phyloP scores from a whole-genome alignment of 2,113 vertebrate species.

The Taurulus bubalis region DNA sequence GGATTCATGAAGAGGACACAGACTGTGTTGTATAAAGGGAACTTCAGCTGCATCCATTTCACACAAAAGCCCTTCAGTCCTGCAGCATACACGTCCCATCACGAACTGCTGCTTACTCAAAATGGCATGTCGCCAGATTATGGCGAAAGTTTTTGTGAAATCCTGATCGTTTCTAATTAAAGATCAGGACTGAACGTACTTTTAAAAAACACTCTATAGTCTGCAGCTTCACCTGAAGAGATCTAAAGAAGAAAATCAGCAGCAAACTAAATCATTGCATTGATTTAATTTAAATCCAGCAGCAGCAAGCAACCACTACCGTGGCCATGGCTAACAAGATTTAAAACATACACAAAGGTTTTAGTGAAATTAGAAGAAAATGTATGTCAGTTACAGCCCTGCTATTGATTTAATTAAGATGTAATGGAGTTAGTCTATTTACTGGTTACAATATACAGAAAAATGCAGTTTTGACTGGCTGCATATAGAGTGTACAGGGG shows the following conservation, averaged over 20 bases:
- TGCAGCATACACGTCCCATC: neutral
- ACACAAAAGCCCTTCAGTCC: slow-evolving; percentile 24
- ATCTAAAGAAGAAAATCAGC: slow-evolving; percentile 3
- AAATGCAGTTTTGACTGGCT: neutral
- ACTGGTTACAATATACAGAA: neutral
- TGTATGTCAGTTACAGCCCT: slow-evolving; percentile 21
- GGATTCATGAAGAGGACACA: slow-evolving; percentile 23
- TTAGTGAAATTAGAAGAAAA: slow-evolving; percentile 24
- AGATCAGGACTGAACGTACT: neutral
- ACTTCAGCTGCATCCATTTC: neutral
- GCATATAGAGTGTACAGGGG: neutral
- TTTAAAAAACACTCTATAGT: neutral
- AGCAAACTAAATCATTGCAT: neutral
- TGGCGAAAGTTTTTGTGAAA: neutral
- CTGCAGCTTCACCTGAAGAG: neutral
- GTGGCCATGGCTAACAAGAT: slow-evolving; percentile 8
- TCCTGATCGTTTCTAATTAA: neutral
- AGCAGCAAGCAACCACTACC: neutral
- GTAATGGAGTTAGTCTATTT: slow-evolving; percentile 35
- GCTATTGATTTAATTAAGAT: slow-evolving; percentile 34
- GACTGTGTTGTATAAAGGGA: neutral
- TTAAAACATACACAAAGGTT: slow-evolving; percentile 21
- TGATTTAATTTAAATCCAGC: slow-evolving; percentile 46
- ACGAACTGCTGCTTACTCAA: neutral
- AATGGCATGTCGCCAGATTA: neutral